phyloP scores from a whole-genome alignment of 1,140 invertebrate genomes.

The Andricus grossulariae region DNA sequence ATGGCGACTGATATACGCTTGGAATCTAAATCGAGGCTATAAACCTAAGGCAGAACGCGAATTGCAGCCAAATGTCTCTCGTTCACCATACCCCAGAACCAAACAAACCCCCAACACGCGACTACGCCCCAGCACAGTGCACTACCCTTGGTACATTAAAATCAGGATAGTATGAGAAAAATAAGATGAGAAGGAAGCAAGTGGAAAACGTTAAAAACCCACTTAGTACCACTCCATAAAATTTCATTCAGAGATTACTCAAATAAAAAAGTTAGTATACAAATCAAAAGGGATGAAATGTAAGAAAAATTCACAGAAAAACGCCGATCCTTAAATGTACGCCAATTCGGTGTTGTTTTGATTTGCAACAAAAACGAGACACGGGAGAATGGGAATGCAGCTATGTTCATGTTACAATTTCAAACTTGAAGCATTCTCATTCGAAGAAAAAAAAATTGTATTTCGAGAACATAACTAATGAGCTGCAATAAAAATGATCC shows the following conservation, averaged over 20 bases:
- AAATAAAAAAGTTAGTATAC: background rate
- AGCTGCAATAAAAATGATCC: too few species aligned
- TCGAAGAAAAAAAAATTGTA: too few species aligned
- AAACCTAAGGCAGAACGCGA: constrained; percentile 51
- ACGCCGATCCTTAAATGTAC: too few species aligned
- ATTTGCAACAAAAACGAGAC: too few species aligned
- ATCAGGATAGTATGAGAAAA: constrained; percentile 6
- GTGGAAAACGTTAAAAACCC: constrained; percentile 31
- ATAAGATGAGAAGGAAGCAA: constrained; percentile 6
- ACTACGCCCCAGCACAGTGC: constrained; percentile 46
- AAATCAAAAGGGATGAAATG: background rate
- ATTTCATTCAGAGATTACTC: background rate
- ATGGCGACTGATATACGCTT: constrained; percentile 66
- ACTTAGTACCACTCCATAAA: constrained; percentile 39
- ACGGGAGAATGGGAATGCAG: too few species aligned
- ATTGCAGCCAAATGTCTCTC: constrained; percentile 53
- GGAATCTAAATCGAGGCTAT: constrained; percentile 67
- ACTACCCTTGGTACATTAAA: constrained; percentile 43
- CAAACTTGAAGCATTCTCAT: too few species aligned
- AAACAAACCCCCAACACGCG: constrained; percentile 45
- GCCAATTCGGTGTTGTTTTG: too few species aligned
- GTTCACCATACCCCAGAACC: constrained; percentile 39
- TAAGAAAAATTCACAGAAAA: background rate
- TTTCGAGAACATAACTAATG: too few species aligned
- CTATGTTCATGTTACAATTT: too few species aligned